Conservation (phyloP, 2,888 invertebrate species). For the Volucella zonaria region DNA sequence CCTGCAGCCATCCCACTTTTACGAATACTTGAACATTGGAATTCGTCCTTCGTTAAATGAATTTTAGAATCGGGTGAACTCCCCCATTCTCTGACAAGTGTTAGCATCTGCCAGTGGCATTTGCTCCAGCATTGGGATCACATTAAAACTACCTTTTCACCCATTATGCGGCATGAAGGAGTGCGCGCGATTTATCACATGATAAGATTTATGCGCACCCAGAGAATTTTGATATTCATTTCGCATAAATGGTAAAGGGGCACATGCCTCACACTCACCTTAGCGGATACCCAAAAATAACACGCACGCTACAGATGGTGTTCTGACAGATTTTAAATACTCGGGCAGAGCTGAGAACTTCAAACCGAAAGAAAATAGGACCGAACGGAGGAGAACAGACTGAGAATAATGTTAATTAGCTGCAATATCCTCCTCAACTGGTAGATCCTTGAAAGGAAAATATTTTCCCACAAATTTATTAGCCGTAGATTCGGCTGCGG, state of each 20-base stretch:
- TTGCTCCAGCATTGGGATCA: slow-evolving; percentile 25
- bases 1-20: not conserved
- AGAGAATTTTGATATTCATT: slow-evolving; percentile 46
- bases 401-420: slow-evolving; percentile 48
- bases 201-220: slow-evolving; percentile 50
- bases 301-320: not conserved
- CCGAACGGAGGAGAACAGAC: slow-evolving; percentile 8
- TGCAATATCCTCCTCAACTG: slow-evolving; percentile 14
- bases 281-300: too few species aligned
- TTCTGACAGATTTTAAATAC: slow-evolving; percentile 14
- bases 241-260: not conserved
- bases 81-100: slow-evolving; percentile 17
- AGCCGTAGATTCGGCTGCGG: slow-evolving; percentile 4
- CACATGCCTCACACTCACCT: too few species aligned
- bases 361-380: not conserved
- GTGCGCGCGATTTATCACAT: slow-evolving; percentile 53
- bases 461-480: slow-evolving; percentile 44
- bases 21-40: not conserved
- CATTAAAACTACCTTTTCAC: slow-evolving; percentile 24
- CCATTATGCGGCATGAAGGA: not conserved
- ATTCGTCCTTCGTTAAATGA: slow-evolving; percentile 1
- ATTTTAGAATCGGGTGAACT: not conserved
- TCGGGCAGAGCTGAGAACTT: not conserved
- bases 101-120: slow-evolving; percentile 46
- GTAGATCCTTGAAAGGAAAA: slow-evolving; percentile 16